Base-by-base conservation (phyloP, 2,113 vertebrate genomes). In the Chunga burmeisteri region DNA sequence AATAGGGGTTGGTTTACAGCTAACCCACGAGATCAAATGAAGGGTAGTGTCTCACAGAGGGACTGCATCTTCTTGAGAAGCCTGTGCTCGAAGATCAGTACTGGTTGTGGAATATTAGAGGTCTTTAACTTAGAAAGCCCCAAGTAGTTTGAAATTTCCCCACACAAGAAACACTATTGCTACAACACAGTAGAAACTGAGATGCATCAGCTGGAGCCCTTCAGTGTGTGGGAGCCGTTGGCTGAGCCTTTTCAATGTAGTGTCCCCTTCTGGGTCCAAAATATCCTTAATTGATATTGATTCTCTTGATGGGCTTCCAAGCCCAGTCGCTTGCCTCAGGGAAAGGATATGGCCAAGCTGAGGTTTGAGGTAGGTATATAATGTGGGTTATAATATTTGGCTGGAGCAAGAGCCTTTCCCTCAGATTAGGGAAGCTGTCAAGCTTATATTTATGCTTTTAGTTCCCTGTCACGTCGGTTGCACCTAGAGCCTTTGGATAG, bases 271-370 rank as follows among this genome's bases (percentile, higher is more conserved):
- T 94, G 88, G 34, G n/a, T 94, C 83, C 94, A 91, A 81, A 91
- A 87, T 77, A 38, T 50, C 12, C 70, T 82, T 95, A 91, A 91
- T 80, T 94, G 89, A 87, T 91, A 91, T 94, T 95, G 94, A 94
- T 95, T 89, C 66, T 56, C 30, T 91, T 88, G 88, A 88, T 79
- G 89, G 78, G 20, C 40, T 91, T 94, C 81, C 70, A 95, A 84
- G 62, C 6, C 88, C 1, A 0, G 73, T 78, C 52, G 84, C 49
- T 91, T 89, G 74, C 89, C 70, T 95, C 58, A 70, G 91, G 89
- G 81, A 97, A 87, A 93, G 62, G 90, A 91, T 87, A 82, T 61
- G 50, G 73, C 73, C n/a, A 80, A 63, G 66, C 62, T 95, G 73
- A 95, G 77, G 75, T 53, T 74, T 94, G 86, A 94, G 46, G 70